Base-by-base conservation (phyloP, 2,888 invertebrate genomes). In the Epinotia ramella region DNA sequence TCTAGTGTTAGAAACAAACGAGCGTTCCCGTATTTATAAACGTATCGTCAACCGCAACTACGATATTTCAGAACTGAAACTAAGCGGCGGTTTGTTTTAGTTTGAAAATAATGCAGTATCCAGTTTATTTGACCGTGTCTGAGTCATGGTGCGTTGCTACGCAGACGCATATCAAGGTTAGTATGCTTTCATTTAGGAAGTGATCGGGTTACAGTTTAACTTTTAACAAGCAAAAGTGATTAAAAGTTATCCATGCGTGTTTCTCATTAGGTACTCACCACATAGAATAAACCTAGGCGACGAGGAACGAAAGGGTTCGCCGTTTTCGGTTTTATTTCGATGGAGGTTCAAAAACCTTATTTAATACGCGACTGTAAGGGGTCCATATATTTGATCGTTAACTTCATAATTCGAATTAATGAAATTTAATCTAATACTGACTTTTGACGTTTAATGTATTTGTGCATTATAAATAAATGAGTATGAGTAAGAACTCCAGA, bases 111-210 rank as follows among this genome's bases (percentile, higher is more conserved):
- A 86, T 77, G 66, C 84, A 85, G 86, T 87, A 66, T 72, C 28
- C 57, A 63, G 66, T 88, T 89, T 88, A 88, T 89, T 89, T 86
- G 87, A 87, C 86, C 87, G 82, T 89, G 80, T 89, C 84, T 91
- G 91, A 91, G 82, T 91, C 90, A 91, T 85, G 89, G 87, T 89
- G 81, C 65, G 24, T 65, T 65, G 66, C 89, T 84, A 87, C 82
- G 87, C 88, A 84, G 83, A 88, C 87, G 88, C 88, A 87, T 84
- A 83, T 81, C 91, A 91, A 91, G 91, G 91, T 84, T 86, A 85
- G 53, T n/a, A n/a, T 53, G 53, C 85, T 88, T 89, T 87, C 86
- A 80, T 88, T 87, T 87, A 87, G 82, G 86, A 86, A 84, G 86
- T 87, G 86, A 87, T 79, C 80, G 78, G 80, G 80, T 78, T 75